Conservation (phyloP, 2,888 invertebrate genomes). For the Falcaria lacertinaria region DNA sequence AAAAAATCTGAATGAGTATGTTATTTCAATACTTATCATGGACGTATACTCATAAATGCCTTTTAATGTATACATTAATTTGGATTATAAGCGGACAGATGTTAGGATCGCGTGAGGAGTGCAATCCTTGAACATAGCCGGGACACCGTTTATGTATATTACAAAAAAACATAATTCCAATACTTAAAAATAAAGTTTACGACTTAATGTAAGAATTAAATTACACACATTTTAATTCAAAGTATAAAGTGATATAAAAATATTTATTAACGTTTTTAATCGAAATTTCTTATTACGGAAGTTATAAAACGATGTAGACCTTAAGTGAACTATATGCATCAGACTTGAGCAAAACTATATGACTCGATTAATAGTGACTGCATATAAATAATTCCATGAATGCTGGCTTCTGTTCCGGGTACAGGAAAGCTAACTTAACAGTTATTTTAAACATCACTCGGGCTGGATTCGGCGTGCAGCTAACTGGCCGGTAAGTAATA, state of each 20-base stretch:
- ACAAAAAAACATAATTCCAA: conserved; percentile 24
- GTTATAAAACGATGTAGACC: not conserved
- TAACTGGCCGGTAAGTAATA: conserved; percentile 64
- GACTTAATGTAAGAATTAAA: not conserved
- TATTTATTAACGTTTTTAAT: not conserved
- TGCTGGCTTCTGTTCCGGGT: not conserved
- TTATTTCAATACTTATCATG: conserved; percentile 30
- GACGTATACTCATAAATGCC: conserved; percentile 33
- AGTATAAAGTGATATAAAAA: not conserved
- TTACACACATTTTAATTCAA: not conserved
- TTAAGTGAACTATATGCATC: no score
- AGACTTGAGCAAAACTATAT: no score
- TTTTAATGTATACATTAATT: conserved; percentile 39
- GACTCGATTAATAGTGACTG: no score
- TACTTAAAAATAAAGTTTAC: conserved; percentile 16
- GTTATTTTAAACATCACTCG: conserved; percentile 41
- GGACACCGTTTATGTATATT: conserved; percentile 32
- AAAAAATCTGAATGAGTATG: conserved; percentile 29
- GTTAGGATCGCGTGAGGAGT: conserved; percentile 44
- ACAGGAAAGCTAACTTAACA: conserved; percentile 49
- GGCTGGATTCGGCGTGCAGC: conserved; percentile 35
- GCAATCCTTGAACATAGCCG: conserved; percentile 36
- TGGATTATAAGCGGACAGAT: conserved; percentile 48
- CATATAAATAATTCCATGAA: no score
- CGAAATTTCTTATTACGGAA: not conserved